Evolutionary conservation across 1,140 invertebrate species (phyloP).

Genomic region (Diorhabda sublineata): DNA sequence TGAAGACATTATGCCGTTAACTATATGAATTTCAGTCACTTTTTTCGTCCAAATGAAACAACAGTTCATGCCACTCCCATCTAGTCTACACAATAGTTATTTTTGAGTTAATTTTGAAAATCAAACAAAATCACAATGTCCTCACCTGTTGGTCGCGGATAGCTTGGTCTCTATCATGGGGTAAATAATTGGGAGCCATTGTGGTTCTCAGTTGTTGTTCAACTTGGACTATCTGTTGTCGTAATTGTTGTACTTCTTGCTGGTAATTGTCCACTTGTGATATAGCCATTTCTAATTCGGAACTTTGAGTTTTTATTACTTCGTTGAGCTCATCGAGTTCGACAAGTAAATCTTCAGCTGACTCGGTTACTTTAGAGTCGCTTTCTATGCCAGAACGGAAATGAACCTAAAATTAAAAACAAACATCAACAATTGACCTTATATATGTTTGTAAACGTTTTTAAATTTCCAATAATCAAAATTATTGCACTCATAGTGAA

Average conservation of each 20-base stretch:
- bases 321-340: slow-evolving; percentile 65
- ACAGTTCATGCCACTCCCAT: slow-evolving; percentile 36
- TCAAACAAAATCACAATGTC: slow-evolving; percentile 19
- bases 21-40: not conserved
- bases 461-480: not conserved
- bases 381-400: slow-evolving; percentile 79
- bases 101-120: slow-evolving; percentile 17
- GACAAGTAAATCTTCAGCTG: slow-evolving; percentile 63
- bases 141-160: slow-evolving; percentile 89
- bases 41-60: slow-evolving; percentile 13
- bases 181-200: slow-evolving; percentile 74
- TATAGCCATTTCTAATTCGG: slow-evolving; percentile 71
- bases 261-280: slow-evolving; percentile 83
- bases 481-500: too few species aligned
- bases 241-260: slow-evolving; percentile 78
- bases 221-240: slow-evolving; percentile 76
- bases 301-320: slow-evolving; percentile 65
- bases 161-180: slow-evolving; percentile 79
- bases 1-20: too few species aligned
- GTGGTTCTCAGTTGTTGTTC: slow-evolving; percentile 81
- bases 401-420: slow-evolving; percentile 62
- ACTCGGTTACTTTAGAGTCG: slow-evolving; percentile 69
- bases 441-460: not conserved
- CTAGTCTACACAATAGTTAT: slow-evolving; percentile 27
- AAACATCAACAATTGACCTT: not conserved